phyloP scores from a whole-genome alignment of 2,888 invertebrate genomes.

The Agrenia bidenticulata region DNA sequence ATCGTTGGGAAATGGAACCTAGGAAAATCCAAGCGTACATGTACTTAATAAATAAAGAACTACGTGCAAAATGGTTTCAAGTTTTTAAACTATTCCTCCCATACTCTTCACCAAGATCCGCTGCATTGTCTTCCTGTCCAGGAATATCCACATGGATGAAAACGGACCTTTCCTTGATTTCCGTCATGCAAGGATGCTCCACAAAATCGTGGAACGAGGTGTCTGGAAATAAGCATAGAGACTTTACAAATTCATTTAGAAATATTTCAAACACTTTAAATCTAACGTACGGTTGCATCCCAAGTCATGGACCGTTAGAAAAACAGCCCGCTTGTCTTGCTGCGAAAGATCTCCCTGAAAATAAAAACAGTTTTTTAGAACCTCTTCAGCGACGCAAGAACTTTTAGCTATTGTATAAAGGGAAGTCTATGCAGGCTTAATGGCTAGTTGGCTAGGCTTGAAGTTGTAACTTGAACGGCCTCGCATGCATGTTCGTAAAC shows the following conservation, averaged over 20 bases:
- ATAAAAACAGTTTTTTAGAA: conserved; percentile 9
- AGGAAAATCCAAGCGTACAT: too few species aligned
- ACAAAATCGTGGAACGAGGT: conserved; percentile 79
- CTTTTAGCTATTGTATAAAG: too few species aligned
- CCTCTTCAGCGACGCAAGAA: neutral
- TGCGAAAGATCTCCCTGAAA: conserved; percentile 77
- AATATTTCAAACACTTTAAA: too few species aligned
- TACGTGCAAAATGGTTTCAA: too few species aligned
- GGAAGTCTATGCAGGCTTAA: too few species aligned
- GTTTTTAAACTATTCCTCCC: conserved; percentile 52
- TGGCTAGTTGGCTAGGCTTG: too few species aligned
- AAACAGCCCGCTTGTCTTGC: conserved; percentile 77
- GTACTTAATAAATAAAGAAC: conserved; percentile 11
- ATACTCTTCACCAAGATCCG: conserved; percentile 73
- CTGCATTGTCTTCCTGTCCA: conserved; percentile 81
- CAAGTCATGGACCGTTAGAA: conserved; percentile 85
- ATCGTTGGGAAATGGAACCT: conserved; percentile 80
- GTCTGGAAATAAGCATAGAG: conserved; percentile 61
- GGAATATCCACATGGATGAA: conserved; percentile 85
- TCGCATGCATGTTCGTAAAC: too few species aligned
- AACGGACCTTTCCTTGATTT: conserved; percentile 79
- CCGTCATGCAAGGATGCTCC: conserved; percentile 76
- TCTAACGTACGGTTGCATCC: conserved; percentile 75
- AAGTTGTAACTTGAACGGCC: too few species aligned
- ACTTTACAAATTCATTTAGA: neutral